These are phyloP conservation scores for Anastatus disparis DNA, from an alignment of 1,140 invertebrate genomes.

Conservation along the genomic window DNA sequence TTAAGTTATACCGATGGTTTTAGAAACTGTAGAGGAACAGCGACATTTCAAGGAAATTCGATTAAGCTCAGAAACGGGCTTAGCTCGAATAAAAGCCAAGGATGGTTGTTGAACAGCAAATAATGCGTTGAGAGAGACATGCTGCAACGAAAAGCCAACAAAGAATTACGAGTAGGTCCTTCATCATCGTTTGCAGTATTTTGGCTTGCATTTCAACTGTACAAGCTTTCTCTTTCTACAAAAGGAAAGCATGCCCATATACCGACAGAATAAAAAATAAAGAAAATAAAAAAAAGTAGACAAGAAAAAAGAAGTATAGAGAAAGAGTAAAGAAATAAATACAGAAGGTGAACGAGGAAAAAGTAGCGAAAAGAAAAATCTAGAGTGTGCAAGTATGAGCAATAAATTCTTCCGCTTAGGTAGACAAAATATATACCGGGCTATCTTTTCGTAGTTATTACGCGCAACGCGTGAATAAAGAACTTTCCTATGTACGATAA, in stretches of 20 bases:
- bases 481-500: no score
- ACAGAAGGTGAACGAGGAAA: background rate
- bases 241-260: background rate
- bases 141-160: background rate
- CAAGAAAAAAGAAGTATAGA: background rate
- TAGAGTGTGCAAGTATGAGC: background rate
- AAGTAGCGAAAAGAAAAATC: background rate
- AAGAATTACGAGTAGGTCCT: constrained; percentile 16
- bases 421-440: constrained; percentile 10
- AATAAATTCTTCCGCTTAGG: constrained; percentile 27
- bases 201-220: constrained; percentile 11
- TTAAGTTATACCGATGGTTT: background rate
- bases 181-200: constrained; percentile 28
- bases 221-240: constrained; percentile 8
- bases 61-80: background rate
- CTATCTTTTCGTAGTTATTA: constrained; percentile 19
- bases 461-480: background rate
- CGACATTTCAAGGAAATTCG: background rate
- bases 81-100: no score
- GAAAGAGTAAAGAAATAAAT: background rate
- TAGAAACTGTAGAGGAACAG: background rate
- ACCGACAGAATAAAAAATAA: background rate
- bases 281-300: background rate
- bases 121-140: background rate
- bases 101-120: background rate